Conservation (phyloP, 2,888 invertebrate species). For the Andrena flavipes region DNA sequence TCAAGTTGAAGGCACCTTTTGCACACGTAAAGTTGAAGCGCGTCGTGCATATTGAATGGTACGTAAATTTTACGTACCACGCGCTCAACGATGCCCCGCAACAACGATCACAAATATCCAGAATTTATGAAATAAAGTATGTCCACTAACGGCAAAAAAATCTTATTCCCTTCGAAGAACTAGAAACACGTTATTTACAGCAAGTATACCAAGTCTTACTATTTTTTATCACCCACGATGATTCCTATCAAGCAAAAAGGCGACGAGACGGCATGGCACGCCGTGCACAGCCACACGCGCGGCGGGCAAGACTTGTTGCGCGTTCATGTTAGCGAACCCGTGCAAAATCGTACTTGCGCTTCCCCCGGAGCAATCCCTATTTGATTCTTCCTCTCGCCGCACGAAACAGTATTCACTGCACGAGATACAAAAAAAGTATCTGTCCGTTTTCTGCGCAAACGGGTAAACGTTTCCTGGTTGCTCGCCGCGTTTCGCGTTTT, state of each 20-base stretch:
- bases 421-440: not conserved
- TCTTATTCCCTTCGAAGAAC: not conserved
- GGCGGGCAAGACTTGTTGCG: constrained; percentile 53
- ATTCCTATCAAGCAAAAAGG: not conserved
- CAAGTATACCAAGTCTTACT: not conserved
- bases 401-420: not conserved
- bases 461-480: not conserved
- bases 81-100: not conserved
- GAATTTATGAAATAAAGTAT: not conserved
- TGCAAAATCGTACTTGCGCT: constrained; percentile 16
- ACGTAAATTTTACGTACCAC: not conserved
- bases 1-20: not conserved
- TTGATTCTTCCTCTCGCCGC: not conserved
- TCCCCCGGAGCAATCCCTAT: not conserved
- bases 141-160: not conserved
- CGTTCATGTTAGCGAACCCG: constrained; percentile 10
- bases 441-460: not conserved
- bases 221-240: not conserved
- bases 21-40: not conserved
- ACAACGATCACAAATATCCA: not conserved
- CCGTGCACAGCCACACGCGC: not conserved
- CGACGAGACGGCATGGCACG: not conserved
- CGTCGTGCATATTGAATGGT: not conserved
- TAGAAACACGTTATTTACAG: not conserved
- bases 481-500: not conserved